Evolutionary conservation across 2,113 vertebrate genomes (phyloP).

Genomic region (Malaclemys terrapin): DNA sequence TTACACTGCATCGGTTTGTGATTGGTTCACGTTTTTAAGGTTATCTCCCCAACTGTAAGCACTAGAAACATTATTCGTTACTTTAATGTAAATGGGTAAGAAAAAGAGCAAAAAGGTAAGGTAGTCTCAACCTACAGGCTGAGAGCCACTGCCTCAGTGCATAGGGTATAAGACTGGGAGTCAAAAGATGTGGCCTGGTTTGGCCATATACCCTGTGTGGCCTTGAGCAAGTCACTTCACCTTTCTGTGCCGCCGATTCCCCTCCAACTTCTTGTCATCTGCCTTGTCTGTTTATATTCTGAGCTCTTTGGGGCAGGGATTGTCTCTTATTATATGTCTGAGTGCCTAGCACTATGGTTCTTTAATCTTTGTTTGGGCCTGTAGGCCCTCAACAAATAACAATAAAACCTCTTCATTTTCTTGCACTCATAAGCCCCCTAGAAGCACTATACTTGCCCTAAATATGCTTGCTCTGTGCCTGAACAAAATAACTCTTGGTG

Average conservation of each 20-base stretch:
- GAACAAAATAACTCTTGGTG: fast-evolving
- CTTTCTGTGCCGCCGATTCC: background rate
- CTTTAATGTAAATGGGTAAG: background rate
- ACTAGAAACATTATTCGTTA: too few relatives aligned
- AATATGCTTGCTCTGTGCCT: background rate
- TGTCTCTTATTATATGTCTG: background rate
- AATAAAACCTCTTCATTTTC: background rate
- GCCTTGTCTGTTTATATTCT: background rate
- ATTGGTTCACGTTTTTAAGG: background rate
- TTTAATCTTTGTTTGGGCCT: background rate
- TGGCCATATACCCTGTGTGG: too few relatives aligned
- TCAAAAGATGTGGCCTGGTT: too few relatives aligned
- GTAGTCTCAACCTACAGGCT: background rate
- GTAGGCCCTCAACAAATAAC: background rate
- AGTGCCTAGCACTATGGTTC: background rate
- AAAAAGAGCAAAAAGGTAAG: background rate
- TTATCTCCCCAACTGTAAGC: background rate
- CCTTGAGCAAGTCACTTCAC: background rate
- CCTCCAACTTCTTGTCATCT: background rate
- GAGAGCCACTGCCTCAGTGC: too few relatives aligned
- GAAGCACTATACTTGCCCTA: background rate
- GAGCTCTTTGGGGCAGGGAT: background rate
- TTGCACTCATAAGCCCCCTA: background rate
- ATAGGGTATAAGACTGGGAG: too few relatives aligned
- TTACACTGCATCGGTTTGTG: background rate